Evolutionary conservation across 2,797 vertebrate genomes (phyloP), one percentile per base, ranked within the genome.

Genomic region (Lindbergichthys nudifrons): DNA sequence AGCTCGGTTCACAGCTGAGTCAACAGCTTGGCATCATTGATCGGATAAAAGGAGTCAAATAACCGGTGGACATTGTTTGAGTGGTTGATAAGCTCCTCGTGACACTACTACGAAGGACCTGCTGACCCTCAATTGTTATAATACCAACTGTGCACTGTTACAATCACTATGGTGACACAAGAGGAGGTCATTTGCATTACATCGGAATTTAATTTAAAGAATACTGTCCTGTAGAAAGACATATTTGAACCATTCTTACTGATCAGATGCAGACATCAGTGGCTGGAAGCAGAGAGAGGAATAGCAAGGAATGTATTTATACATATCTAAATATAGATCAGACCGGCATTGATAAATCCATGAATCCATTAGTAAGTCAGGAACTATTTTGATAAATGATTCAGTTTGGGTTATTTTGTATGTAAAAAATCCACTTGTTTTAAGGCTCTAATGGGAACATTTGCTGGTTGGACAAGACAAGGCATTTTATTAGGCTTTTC

Each of bases 11-110:
- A 66, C 69, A 82, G 47, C 54, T 71, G 43, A 77, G 64, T 64
- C 32, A 75, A 39, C 52, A 69, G 75, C 70, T 81, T 64, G 41
- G 57, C 70, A 60, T 62, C 65, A 79, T 56, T 79, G 79, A 79
- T 73, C 67, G 59, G 57, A 80, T 79, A 53, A 65, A n/a, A 75
- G 32, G 52, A 69, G 64, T 75, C 52, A 43, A 77, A 80, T 56
- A 68, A 60, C 62, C 57, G 45, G 6, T n/a, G 16, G 0, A 8
- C 36, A 68, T 70, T 64, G 52, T 42, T 8, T 39, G 48, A 51
- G 60, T 71, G 47, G 18, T 26, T 65, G 48, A n/a, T 51, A 41
- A 58, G 18, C 13, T 67, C 3, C 2, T 48, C 3, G 4, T 54
- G 52, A 59, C 14, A 57, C 23, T 5, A 23, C 30, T 47, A 32